Evolutionary conservation across 2,113 vertebrate genomes (phyloP).

Genomic region (Canis aureus): DNA sequence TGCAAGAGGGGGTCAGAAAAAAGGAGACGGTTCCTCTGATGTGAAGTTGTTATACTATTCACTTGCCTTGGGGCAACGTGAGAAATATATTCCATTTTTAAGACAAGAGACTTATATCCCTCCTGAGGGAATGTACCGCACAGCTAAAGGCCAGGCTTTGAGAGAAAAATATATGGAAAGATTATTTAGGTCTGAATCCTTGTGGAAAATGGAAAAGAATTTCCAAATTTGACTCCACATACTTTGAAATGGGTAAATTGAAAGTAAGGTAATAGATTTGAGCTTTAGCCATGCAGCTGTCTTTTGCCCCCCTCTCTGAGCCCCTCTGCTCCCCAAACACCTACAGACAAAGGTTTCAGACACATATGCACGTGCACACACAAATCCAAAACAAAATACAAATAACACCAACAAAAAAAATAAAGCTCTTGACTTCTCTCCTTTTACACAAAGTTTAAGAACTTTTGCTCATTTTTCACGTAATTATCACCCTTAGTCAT

Average conservation of each 20-base stretch:
- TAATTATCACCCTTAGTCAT: background rate
- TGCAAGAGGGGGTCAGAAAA: background rate
- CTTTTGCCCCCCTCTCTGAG: background rate
- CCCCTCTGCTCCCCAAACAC: rapidly evolving
- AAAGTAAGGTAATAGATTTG: constrained; percentile 30
- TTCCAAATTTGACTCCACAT: constrained; percentile 8
- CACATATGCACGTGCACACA: rapidly evolving
- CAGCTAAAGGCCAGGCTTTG: background rate
- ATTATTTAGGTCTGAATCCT: constrained; percentile 48
- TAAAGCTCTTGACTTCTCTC: background rate
- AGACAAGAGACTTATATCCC: constrained; percentile 55
- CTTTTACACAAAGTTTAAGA: background rate
- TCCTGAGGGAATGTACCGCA: constrained; percentile 27
- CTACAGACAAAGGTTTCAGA: background rate
- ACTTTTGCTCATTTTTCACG: background rate
- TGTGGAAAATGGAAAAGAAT: constrained; percentile 30
- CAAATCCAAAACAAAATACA: background rate
- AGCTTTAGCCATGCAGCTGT: background rate
- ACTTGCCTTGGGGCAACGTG: constrained; percentile 11
- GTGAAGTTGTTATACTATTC: background rate
- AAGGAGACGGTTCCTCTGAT: background rate
- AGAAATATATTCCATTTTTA: constrained; percentile 67
- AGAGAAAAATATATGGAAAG: constrained; percentile 50
- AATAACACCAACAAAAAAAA: background rate
- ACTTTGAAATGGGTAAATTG: background rate